phyloP scores from a whole-genome alignment of 2,113 vertebrate species.

The Acanthochromis polyacanthus region DNA sequence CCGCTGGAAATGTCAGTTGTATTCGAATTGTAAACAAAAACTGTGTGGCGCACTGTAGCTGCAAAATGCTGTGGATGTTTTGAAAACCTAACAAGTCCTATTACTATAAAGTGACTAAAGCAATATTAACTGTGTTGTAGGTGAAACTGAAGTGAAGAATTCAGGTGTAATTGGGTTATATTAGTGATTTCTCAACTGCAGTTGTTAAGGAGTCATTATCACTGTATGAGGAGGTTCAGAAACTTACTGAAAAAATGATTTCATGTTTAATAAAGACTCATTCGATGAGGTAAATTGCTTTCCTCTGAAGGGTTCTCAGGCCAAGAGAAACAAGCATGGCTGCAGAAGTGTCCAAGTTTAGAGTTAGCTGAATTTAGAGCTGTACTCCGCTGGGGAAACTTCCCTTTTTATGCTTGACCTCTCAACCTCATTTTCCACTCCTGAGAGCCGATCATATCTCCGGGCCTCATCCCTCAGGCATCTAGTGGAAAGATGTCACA shows the following conservation, averaged over 20 bases:
- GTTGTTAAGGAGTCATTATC: not conserved
- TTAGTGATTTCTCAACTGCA: not conserved
- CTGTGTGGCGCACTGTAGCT: not conserved
- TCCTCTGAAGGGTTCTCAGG: constrained; percentile 45
- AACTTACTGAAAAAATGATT: constrained; percentile 21
- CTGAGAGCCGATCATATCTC: constrained; percentile 74
- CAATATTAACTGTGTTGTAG: no score
- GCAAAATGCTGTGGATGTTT: no score
- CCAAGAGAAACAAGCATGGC: constrained; percentile 83
- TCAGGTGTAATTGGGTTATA: not conserved
- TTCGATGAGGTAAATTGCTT: constrained; percentile 55
- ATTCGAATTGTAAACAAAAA: constrained; percentile 1
- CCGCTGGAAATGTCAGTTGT: constrained; percentile 19
- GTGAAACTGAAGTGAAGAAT: not conserved
- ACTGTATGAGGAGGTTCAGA: not conserved
- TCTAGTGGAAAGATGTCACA: constrained; percentile 48
- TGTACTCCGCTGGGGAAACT: constrained; percentile 73
- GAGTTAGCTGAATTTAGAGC: constrained; percentile 77
- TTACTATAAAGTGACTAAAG: no score
- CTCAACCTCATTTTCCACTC: constrained; percentile 84
- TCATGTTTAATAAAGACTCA: constrained; percentile 24
- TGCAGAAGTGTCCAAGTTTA: constrained; percentile 78
- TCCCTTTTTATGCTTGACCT: constrained; percentile 78
- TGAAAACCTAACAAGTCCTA: no score
- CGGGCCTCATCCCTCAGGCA: constrained; percentile 62